Base-by-base conservation (phyloP, 2,113 vertebrate species). In the Phoenicopterus ruber region DNA sequence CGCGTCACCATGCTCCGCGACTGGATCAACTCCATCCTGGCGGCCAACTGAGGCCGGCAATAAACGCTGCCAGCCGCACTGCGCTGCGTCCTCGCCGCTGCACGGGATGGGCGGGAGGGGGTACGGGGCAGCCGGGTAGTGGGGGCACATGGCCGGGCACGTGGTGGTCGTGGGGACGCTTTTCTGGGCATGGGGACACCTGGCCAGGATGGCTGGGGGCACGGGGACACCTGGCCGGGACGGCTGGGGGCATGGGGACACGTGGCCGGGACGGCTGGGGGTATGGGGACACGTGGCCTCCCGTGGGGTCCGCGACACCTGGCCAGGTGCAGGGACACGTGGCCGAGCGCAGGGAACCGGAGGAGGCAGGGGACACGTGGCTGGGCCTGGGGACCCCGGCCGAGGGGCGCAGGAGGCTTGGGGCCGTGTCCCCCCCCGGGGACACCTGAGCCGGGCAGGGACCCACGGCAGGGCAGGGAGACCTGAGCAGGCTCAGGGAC, bases 11-110 rank as follows among this genome's bases (percentile, higher is more conserved):
- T 40, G 80, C 98, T 99, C 47, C 98, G 97, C 4, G 10, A 74
- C 36, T 99, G 98, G 98, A 72, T 98, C 36, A 86, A 98, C 90
- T 94, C 98, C 95, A 97, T 91, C 90, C 96, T 98, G 50, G 97
- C 97, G 71, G 85, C 94, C 86, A 98, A 98, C 97, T 98, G 77
- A 98, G 69, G 36, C 78, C 19, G 1, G 1, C 70, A 85, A 88
- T 92, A 92, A 94, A 95, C 7, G 8, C 70, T 78, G 65, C n/a
- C 28, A 26, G 9, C 31, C 1, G 9, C 49, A 11, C 44, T 9
- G 1, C 6, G 62, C 59, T 26, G 84, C 13, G 20, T 69, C 59
- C 49, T 78, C 38, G 5, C 36, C 49, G 16, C 14, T n/a, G 0
- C 14, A 4, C 2, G 44, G 42, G 18, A 13, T 0, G 16, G 77